Base-by-base conservation (phyloP, 2,888 invertebrate genomes). In the Cephus pygmeus region DNA sequence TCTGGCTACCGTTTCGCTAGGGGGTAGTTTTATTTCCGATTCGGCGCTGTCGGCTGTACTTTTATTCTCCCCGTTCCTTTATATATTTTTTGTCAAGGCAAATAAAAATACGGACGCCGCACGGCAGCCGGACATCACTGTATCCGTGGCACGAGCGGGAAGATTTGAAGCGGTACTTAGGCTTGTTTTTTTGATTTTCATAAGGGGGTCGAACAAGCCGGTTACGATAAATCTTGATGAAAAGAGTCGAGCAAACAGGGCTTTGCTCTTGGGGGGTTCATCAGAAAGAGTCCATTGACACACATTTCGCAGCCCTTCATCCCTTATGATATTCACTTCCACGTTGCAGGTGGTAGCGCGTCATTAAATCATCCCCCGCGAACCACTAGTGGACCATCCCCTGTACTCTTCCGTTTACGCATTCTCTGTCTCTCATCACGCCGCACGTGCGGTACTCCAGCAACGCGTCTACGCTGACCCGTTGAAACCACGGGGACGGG, bases 281-380 rank as follows among this genome's bases (percentile, higher is more conserved):
- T 30, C 68, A 56, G 40, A 76, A 69, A 76, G 35, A 73, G 79
- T 79, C 73, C 79, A 79, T 79, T 79, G 79, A 79, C 79, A 79
- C 79, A 79, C 73, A 79, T 79, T 79, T 30, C 15, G 76, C 23
- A 56, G 56, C 73, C 73, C 73, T 33, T 36, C 76, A 73, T 73
- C 68, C 71, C 69, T 40, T 23, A 71, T 69, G 73, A 71, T 69
- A 73, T 34, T 30, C 35, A 11, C 36, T 34, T 34, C 12, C 35
- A 30, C 31, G 74, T 30, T 74, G 74, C 74, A 74, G 35, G 74
- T 74, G 35, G 36, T 12, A 71, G 71, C 34, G 30, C 36, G 23
- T 9, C 23, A 56, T 82, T 85, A 85, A 85, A 86, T 85, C 85
- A 85, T 86, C 73, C 83, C 78, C 77, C 76, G 81, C 73, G 78